Conservation (phyloP, 1,140 invertebrate species). For the Ceratina calcarata region DNA sequence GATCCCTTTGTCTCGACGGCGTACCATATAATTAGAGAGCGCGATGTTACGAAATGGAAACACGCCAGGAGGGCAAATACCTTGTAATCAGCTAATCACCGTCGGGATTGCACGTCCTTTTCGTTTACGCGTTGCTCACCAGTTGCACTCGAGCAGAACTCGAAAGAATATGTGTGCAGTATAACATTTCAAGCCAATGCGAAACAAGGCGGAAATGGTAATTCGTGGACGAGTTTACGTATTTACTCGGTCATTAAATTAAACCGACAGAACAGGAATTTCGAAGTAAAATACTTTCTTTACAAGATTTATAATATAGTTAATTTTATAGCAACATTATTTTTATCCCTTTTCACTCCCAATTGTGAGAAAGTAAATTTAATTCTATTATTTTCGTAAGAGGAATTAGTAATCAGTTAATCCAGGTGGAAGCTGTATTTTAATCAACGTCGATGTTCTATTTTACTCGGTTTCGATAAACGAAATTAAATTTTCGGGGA, state of each 20-base stretch:
- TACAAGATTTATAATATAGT: not conserved
- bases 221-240: not conserved
- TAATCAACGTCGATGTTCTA: too few species aligned
- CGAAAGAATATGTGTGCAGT: not conserved
- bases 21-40: slow-evolving; percentile 48
- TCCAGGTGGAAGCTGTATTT: too few species aligned
- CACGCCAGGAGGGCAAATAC: not conserved
- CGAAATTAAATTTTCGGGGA: slow-evolving; percentile 19
- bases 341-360: too few species aligned
- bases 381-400: too few species aligned
- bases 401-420: too few species aligned
- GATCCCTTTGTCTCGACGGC: slow-evolving; percentile 17
- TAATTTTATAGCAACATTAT: not conserved
- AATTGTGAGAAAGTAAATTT: too few species aligned
- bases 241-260: not conserved
- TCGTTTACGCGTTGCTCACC: slow-evolving; percentile 13
- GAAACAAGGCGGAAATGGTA: slow-evolving; percentile 8
- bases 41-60: slow-evolving; percentile 42
- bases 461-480: too few species aligned
- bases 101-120: slow-evolving; percentile 10
- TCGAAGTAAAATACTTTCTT: not conserved
- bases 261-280: not conserved
- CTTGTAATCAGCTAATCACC: slow-evolving; percentile 57
- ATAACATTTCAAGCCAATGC: not conserved
- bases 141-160: not conserved